Percentiles rank a stretch among this genome's conserved stretches.
phyloP scores from a whole-genome alignment of 2,797 vertebrate genomes.

The Serranus cabrilla region DNA sequence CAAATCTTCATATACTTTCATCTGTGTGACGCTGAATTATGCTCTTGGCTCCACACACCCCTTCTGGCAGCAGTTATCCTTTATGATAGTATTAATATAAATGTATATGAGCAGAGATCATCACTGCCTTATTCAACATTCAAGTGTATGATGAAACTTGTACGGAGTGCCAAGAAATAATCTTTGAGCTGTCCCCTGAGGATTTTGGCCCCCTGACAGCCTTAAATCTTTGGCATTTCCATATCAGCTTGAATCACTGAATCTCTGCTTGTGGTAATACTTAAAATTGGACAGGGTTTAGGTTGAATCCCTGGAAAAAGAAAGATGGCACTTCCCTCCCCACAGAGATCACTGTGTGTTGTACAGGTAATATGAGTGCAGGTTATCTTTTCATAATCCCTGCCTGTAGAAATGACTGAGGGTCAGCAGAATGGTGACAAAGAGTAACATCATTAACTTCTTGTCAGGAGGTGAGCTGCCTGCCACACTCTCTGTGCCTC shows the following conservation, averaged over 20 bases:
- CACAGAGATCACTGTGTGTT: conserved; percentile 5
- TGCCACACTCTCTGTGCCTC: neutral
- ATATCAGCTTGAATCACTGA: conserved; percentile 24
- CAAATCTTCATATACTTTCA: conserved; percentile 3
- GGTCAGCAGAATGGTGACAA: conserved; percentile 2
- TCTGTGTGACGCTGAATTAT: neutral
- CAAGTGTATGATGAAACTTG: conserved; percentile 17
- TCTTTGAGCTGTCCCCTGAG: conserved; percentile 20
- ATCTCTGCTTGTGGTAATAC: conserved; percentile 37
- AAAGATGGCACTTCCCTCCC: neutral
- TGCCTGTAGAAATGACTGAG: conserved; percentile 19
- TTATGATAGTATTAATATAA: conserved; percentile 10
- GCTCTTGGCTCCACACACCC: conserved; percentile 9
- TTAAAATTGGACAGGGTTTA: conserved; percentile 41
- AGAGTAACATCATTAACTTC: conserved; percentile 27
- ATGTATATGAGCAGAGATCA: neutral
- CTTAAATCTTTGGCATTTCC: conserved; percentile 26
- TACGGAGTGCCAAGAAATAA: conserved; percentile 7
- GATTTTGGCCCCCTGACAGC: conserved; percentile 13
- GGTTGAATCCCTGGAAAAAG: conserved; percentile 30
- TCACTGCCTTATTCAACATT: conserved; percentile 24
- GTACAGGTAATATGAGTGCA: conserved; percentile 3
- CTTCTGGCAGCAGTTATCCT: conserved; percentile 11
- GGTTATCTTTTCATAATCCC: conserved; percentile 19
- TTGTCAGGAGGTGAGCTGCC: neutral